phyloP scores from a whole-genome alignment of 2,888 invertebrate species.

The Orthosia cruda region DNA sequence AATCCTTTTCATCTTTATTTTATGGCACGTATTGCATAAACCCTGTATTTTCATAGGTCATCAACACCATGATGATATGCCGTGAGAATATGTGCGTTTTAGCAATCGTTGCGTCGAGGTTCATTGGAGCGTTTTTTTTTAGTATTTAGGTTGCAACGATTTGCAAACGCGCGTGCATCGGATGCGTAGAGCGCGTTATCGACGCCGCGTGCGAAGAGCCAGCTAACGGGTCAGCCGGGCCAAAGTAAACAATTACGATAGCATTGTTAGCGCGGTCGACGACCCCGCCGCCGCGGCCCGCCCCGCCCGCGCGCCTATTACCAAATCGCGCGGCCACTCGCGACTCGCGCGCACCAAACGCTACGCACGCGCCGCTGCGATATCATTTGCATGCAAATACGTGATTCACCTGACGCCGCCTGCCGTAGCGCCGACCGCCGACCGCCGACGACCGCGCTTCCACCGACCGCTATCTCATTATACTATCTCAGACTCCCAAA shows the following conservation, averaged over 20 bases:
- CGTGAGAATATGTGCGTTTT: constrained; percentile 66
- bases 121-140: constrained; percentile 77
- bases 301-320: constrained; percentile 69
- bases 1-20: constrained; percentile 40
- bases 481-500: constrained; percentile 45
- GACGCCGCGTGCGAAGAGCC: constrained; percentile 69
- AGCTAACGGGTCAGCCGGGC: constrained; percentile 81
- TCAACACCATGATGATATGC: constrained; percentile 56
- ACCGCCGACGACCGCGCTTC: constrained; percentile 13
- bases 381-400: constrained; percentile 75
- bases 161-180: constrained; percentile 79
- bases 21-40: constrained; percentile 41
- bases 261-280: constrained; percentile 83
- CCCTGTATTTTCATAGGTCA: constrained; percentile 60
- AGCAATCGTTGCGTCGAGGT: constrained; percentile 61
- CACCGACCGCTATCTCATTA: constrained; percentile 41
- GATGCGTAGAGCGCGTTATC: constrained; percentile 72
- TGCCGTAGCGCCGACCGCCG: constrained; percentile 24
- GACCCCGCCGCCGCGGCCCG: constrained; percentile 71
- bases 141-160: constrained; percentile 82
- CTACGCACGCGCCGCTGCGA: constrained; percentile 64
- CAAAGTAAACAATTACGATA: constrained; percentile 89
- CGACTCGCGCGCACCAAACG: constrained; percentile 67
- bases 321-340: constrained; percentile 74
- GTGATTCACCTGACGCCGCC: constrained; percentile 71